A percentile compares a stretch with the other conserved stretches of the same genome.
phyloP scores from a whole-genome alignment of 2,113 vertebrate genomes.

The Marmota monax region DNA sequence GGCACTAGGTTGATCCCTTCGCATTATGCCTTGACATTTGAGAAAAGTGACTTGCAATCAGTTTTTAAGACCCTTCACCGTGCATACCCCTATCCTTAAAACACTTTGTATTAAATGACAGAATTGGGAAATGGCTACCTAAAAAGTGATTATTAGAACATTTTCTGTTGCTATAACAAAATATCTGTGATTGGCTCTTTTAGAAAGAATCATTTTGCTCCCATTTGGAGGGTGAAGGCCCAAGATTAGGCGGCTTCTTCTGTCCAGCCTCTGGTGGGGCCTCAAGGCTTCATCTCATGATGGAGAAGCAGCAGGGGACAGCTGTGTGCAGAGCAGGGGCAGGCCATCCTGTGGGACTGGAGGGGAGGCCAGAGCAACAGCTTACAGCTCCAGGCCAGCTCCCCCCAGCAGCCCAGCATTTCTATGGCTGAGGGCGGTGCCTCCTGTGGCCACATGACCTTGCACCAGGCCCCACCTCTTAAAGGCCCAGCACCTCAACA shows the following conservation, averaged over 20 bases:
- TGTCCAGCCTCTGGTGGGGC: background rate
- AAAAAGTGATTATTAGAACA: background rate
- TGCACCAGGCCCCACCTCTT: no score
- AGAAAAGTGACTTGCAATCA: background rate
- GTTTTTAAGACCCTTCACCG: background rate
- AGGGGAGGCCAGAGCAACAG: no score
- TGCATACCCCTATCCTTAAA: background rate
- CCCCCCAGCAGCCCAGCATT: no score
- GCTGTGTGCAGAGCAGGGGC: background rate
- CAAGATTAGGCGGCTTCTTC: background rate
- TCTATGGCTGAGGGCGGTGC: fast-evolving
- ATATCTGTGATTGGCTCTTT: background rate
- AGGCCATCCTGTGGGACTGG: no score
- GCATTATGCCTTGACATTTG: background rate
- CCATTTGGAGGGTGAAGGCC: background rate
- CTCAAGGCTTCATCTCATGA: background rate
- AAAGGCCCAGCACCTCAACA: background rate
- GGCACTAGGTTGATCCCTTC: background rate
- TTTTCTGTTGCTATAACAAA: background rate
- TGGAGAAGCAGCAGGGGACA: background rate
- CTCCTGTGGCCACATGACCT: no score
- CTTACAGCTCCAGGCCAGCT: no score
- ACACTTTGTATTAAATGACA: background rate
- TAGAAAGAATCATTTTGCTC: background rate
- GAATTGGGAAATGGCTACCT: background rate